Conservation (phyloP, 1,140 invertebrate species). For the Drosophila willistoni region DNA sequence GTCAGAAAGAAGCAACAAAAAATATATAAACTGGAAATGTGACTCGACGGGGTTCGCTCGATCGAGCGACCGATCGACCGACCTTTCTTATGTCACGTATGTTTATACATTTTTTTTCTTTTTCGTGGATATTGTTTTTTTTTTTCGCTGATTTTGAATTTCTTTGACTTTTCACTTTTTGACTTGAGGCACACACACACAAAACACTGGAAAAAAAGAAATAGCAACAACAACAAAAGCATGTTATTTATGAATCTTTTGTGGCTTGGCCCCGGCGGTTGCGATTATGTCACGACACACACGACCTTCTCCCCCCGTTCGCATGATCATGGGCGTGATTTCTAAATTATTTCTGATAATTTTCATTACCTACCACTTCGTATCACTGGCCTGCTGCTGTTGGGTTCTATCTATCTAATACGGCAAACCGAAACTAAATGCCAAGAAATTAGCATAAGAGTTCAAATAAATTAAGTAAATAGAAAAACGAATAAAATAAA, state of each 20-base stretch:
- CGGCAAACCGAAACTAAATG: slow-evolving; percentile 12
- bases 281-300: slow-evolving; percentile 20
- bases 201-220: background rate
- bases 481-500: background rate
- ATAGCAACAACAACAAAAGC: background rate
- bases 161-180: slow-evolving; percentile 52
- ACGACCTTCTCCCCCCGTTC: background rate
- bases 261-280: slow-evolving; percentile 3
- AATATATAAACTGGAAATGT: slow-evolving; percentile 13
- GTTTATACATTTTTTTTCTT: slow-evolving; percentile 23
- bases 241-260: slow-evolving; percentile 16
- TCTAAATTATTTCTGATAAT: slow-evolving; percentile 1
- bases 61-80: background rate
- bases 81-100: slow-evolving; percentile 29
- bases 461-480: slow-evolving; percentile 23
- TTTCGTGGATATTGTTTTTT: slow-evolving; percentile 30
- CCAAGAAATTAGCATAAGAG: slow-evolving; percentile 23
- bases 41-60: slow-evolving; percentile 16
- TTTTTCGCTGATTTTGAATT: slow-evolving; percentile 28
- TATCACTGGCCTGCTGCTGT: background rate
- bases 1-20: background rate
- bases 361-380: background rate
- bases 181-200: slow-evolving; percentile 1
- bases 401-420: background rate
- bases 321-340: slow-evolving; percentile 6